phyloP scores from a whole-genome alignment of 1,140 invertebrate genomes.

The Anoplophora glabripennis region DNA sequence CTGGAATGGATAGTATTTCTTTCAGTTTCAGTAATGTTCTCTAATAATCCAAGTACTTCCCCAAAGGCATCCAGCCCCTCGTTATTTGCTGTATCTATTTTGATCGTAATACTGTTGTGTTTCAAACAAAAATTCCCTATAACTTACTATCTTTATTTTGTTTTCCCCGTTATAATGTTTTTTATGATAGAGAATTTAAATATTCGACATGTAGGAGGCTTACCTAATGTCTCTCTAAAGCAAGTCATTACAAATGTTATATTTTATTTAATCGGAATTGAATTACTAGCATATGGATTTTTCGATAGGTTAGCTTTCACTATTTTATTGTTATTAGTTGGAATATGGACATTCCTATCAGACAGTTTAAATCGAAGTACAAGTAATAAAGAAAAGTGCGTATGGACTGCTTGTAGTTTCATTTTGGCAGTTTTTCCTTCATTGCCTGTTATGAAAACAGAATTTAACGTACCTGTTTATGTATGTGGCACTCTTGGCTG shows the following conservation, averaged over 20 bases:
- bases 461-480: conserved; percentile 35
- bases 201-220: background rate
- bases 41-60: background rate
- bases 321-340: conserved; percentile 29
- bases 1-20: conserved; percentile 39
- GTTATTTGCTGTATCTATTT: background rate
- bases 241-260: conserved; percentile 7
- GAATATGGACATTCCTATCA: conserved; percentile 19
- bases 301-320: conserved; percentile 31
- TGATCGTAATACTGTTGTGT: conserved; percentile 14
- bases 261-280: conserved; percentile 23
- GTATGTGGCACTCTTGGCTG: conserved; percentile 28
- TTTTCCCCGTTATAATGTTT: conserved; percentile 31
- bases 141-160: conserved; percentile 36
- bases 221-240: background rate
- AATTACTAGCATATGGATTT: conserved; percentile 36
- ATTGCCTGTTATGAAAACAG: conserved; percentile 38
- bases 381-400: conserved; percentile 25
- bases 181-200: conserved; percentile 3
- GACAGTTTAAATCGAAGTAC: conserved; percentile 22
- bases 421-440: conserved; percentile 34
- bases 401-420: conserved; percentile 30
- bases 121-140: conserved; percentile 26
- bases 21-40: conserved; percentile 14
- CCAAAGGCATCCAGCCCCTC: too few species aligned